These are phyloP conservation scores for Lerista edwardsae DNA, from an alignment of 2,797 vertebrate genomes.

Conservation along the genomic window DNA sequence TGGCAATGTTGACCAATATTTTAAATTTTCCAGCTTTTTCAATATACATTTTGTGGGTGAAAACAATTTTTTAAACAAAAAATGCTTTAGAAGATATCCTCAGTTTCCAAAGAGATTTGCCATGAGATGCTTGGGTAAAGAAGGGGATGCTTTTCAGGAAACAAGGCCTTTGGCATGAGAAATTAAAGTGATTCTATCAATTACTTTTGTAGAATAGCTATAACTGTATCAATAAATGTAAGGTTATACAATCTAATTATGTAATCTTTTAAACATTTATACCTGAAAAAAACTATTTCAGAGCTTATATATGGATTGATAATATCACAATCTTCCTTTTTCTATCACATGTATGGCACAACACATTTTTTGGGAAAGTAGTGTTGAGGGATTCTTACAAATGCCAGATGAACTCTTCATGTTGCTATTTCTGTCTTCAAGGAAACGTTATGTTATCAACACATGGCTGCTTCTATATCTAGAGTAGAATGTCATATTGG, in stretches of 20 bases:
- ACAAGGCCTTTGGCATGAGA: background rate
- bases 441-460: conserved; percentile 63
- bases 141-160: background rate
- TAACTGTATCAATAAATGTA: background rate
- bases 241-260: background rate
- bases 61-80: background rate
- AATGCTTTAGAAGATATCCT: background rate
- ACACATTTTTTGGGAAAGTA: background rate
- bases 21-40: background rate
- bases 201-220: background rate
- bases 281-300: background rate
- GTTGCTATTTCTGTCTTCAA: conserved; percentile 76
- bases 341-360: background rate
- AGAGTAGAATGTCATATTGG: conserved; percentile 81
- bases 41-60: background rate
- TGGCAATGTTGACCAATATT: background rate
- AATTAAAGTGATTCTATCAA: background rate
- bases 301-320: background rate
- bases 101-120: background rate
- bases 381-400: conserved; percentile 7
- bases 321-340: background rate
- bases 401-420: conserved; percentile 24
- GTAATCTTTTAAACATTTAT: background rate
- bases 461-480: conserved; percentile 79
- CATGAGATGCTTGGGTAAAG: background rate